phyloP scores from a whole-genome alignment of 2,888 invertebrate genomes.

The Lumbricus terrestris region DNA sequence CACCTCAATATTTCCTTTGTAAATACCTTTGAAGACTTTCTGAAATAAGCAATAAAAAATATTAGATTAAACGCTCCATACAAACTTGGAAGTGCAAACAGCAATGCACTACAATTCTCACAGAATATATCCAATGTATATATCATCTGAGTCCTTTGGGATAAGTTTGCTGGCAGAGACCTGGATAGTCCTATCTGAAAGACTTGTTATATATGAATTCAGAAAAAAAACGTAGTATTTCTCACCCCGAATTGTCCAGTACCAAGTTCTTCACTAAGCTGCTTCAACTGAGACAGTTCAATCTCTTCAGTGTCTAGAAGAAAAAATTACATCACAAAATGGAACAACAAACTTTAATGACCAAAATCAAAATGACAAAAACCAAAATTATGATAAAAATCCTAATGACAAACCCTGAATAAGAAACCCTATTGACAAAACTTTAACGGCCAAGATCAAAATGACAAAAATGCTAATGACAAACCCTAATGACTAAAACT shows the following conservation, averaged over 20 bases:
- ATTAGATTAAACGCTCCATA: neutral
- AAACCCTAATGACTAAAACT: neutral
- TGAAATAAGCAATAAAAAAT: neutral
- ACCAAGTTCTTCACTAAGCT: conserved; percentile 74
- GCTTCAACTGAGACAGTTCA: conserved; percentile 18
- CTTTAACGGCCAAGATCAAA: no score
- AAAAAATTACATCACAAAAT: neutral
- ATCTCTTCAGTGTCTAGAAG: conserved; percentile 79
- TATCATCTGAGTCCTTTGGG: neutral
- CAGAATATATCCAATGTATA: neutral
- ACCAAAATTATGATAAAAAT: no score
- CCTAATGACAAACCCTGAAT: neutral
- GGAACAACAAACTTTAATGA: neutral
- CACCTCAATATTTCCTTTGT: conserved; percentile 67
- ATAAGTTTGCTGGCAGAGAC: neutral
- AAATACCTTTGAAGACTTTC: conserved; percentile 25
- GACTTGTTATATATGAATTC: neutral
- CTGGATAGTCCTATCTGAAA: neutral
- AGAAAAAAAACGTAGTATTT: conserved; percentile 36
- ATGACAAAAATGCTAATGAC: no score
- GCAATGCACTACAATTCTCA: neutral
- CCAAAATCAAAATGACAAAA: neutral
- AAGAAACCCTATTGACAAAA: no score
- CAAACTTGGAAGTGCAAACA: neutral
- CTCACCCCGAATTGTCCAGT: conserved; percentile 91